phyloP scores from a whole-genome alignment of 1,140 invertebrate genomes.

The Nasonia vitripennis region DNA sequence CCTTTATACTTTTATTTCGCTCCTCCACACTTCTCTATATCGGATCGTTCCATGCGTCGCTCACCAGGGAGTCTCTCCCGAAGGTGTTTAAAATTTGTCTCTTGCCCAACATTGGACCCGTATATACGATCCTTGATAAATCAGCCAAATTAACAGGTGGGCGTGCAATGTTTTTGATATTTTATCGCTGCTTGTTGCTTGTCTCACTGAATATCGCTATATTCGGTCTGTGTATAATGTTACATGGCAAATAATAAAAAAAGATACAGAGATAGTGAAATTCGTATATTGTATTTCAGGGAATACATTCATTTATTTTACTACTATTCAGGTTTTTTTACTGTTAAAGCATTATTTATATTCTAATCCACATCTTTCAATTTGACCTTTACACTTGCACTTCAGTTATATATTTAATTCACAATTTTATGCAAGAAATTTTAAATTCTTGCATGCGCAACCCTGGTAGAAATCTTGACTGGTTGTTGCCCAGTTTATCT shows the following conservation, averaged over 20 bases:
- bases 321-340: background rate
- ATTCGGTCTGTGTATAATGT: background rate
- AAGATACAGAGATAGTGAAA: background rate
- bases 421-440: no score
- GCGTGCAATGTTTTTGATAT: slow-evolving; percentile 14
- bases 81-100: slow-evolving; percentile 51
- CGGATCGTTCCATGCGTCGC: slow-evolving; percentile 6
- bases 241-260: background rate
- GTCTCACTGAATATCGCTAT: background rate
- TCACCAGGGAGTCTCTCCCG: slow-evolving; percentile 16
- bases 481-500: no score
- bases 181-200: background rate
- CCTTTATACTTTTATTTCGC: background rate
- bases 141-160: slow-evolving; percentile 37
- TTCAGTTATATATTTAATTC: no score
- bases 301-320: background rate
- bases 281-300: background rate
- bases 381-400: no score
- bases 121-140: slow-evolving; percentile 40
- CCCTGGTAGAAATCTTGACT: no score
- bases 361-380: no score
- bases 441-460: no score
- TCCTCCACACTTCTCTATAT: background rate
- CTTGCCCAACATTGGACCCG: background rate
- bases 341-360: no score